Conservation (phyloP, 2,888 invertebrate genomes). For the Byasa hedistus region DNA sequence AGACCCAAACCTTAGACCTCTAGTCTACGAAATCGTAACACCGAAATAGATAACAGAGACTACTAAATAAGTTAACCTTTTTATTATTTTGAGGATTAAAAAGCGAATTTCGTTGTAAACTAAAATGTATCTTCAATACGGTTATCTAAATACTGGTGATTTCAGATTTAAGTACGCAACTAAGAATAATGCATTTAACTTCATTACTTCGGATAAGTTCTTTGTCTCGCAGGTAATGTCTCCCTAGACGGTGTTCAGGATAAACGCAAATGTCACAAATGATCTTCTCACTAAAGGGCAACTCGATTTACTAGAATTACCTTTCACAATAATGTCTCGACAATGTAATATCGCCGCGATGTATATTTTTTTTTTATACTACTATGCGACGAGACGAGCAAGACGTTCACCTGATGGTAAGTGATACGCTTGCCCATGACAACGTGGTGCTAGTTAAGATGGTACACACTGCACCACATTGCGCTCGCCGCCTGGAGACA, state of each 20-base stretch:
- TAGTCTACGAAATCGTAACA: background rate
- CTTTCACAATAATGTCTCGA: background rate
- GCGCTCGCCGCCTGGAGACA: no score
- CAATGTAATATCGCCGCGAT: background rate
- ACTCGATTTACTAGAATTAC: background rate
- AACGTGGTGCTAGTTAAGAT: no score
- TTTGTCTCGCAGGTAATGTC: conserved; percentile 1
- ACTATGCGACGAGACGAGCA: no score
- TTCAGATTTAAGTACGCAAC: conserved; percentile 1
- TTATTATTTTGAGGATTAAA: background rate
- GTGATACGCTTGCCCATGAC: no score
- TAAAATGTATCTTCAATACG: background rate
- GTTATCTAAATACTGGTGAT: background rate
- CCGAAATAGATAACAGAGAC: background rate
- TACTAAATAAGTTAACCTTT: background rate
- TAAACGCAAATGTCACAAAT: conserved; percentile 8
- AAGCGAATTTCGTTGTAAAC: background rate
- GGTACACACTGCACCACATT: no score
- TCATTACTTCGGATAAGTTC: conserved; percentile 15
- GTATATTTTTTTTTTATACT: background rate
- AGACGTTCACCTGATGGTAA: no score
- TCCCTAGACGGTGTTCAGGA: conserved; percentile 14
- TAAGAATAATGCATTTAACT: conserved; percentile 1
- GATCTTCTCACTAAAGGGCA: conserved; percentile 3
- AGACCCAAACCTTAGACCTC: background rate